These are phyloP conservation scores for Drosophila baimaii DNA, from an alignment of 1,140 invertebrate species.

Conservation along the genomic window DNA sequence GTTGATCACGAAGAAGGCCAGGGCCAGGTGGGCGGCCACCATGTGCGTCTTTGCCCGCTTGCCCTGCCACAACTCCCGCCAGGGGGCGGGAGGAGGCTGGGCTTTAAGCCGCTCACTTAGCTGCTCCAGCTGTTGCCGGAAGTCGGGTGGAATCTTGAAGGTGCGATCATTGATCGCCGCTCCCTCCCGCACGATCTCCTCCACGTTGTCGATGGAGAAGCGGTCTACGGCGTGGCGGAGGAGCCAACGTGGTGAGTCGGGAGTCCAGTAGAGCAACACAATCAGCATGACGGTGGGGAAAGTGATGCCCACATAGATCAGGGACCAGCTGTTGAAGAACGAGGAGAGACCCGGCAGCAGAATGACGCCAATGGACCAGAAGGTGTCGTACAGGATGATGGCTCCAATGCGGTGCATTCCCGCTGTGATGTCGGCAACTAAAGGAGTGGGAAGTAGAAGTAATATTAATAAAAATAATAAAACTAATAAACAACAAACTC, in stretches of 20 bases:
- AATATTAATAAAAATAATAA: not conserved
- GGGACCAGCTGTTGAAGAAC: slow-evolving; percentile 82
- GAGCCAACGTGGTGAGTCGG: slow-evolving; percentile 84
- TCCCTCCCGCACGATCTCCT: slow-evolving; percentile 76
- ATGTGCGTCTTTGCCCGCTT: slow-evolving; percentile 74
- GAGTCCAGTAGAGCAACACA: slow-evolving; percentile 83
- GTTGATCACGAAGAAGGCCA: slow-evolving; percentile 82
- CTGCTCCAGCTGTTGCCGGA: slow-evolving; percentile 70
- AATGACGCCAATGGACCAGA: slow-evolving; percentile 84
- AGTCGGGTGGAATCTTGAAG: slow-evolving; percentile 77
- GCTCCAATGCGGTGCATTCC: slow-evolving; percentile 82
- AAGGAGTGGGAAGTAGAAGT: not conserved
- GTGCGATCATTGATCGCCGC: slow-evolving; percentile 80
- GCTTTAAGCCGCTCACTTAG: slow-evolving; percentile 68
- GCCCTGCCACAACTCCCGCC: slow-evolving; percentile 76
- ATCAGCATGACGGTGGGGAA: slow-evolving; percentile 83
- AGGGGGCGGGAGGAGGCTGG: slow-evolving; percentile 61
- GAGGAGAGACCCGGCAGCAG: slow-evolving; percentile 81
- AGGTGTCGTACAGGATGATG: slow-evolving; percentile 84
- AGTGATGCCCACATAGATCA: slow-evolving; percentile 84
- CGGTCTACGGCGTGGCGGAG: slow-evolving; percentile 70
- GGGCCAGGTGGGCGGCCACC: slow-evolving; percentile 75
- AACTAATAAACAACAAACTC: slow-evolving; percentile 38
- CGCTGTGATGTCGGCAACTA: slow-evolving; percentile 82
- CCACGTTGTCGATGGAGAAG: slow-evolving; percentile 65